Evolutionary conservation across 2,797 vertebrate genomes (phyloP), one percentile per base, ranked within the genome.

Genomic region (Tarsius wallacei): DNA sequence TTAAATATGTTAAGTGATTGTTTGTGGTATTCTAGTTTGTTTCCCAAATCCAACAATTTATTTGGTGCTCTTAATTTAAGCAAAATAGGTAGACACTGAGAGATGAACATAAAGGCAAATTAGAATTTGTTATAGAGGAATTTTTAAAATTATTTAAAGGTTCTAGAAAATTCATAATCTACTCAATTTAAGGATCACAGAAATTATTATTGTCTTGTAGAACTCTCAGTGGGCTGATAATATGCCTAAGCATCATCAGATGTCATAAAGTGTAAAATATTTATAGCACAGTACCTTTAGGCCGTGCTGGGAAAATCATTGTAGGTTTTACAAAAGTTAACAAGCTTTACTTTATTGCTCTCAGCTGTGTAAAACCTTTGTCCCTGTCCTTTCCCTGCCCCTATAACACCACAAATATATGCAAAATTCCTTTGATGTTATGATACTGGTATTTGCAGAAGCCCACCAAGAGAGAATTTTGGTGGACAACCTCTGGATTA

Each of bases 271-370:
- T 14, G 57, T 63, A 61, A 59, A 61, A 70, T 53, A 71, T 96
- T 87, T 42, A 57, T 61, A 68, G 21, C n/a, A 5, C 7, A 80
- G 33, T 17, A 88, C 26, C 61, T 51, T 93, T 49, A 85, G 36
- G 8, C 5, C 4, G 11, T 93, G 22, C 33, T 91, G 31, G 70
- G 7, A 87, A 87, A 64, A 70, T 93, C 77, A 77, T 16, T 85
- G 0, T 22, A 86, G 33, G 12, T 90, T 84, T 94, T n/a, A 92
- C 28, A 80, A 94, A 78, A 64, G 33, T 68, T 78, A 74, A 49
- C 22, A 71, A 76, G 28, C 26, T 95, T 73, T 31, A 31, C 13
- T 76, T 97, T 87, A 95, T 93, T 78, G n/a, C 2, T 22, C 3
- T 80, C 77, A 77, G 47, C n/a, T 81, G 7, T 63, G 3, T 59